Evolutionary conservation across 1,140 invertebrate species (phyloP), one percentile per base, ranked within the genome.

Genomic region (Diabrotica virgifera): DNA sequence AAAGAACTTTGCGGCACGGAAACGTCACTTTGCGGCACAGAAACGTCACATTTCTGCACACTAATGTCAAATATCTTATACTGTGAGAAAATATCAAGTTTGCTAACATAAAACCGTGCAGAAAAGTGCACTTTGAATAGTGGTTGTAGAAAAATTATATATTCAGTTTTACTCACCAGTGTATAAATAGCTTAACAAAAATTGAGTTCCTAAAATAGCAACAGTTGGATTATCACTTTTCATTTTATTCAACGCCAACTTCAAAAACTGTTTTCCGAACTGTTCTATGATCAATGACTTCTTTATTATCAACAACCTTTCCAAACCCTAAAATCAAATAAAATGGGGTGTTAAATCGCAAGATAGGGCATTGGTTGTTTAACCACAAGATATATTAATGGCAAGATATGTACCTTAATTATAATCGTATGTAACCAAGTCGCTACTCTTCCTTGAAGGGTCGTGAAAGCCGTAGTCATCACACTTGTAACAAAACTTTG

Each of bases 121-220:
- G n/a, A n/a, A n/a, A n/a, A n/a, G n/a, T n/a, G n/a, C n/a, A n/a
- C n/a, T n/a, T n/a, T n/a, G n/a, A n/a, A n/a, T n/a, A n/a, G n/a
- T n/a, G n/a, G n/a, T n/a, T n/a, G n/a, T 2, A 24, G 1, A 24
- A 1, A 24, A 24, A 24, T 24, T 24, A 24, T 24, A 24, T 24
- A 24, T 24, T 24, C 4, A 1, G 24, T 24, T 24, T 24, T 58
- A 78, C 77, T 78, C 79, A 84, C 84, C 89, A 65, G 87, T 85
- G 79, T 94, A 94, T 85, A 93, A 91, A 71, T 90, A 92, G 13
- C 89, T 89, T 61, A 93, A 79, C 67, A 94, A 82, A 36, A 94
- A 80, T 70, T 91, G 89, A 59, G 91, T 79, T 10, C 89, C 89
- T 59, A 89, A 84, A 63, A 93, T 78, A 36, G 89, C 85, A 63